These are phyloP conservation scores for Phoronis australis DNA, from an alignment of 2,888 invertebrate species.

Conservation along the genomic window DNA sequence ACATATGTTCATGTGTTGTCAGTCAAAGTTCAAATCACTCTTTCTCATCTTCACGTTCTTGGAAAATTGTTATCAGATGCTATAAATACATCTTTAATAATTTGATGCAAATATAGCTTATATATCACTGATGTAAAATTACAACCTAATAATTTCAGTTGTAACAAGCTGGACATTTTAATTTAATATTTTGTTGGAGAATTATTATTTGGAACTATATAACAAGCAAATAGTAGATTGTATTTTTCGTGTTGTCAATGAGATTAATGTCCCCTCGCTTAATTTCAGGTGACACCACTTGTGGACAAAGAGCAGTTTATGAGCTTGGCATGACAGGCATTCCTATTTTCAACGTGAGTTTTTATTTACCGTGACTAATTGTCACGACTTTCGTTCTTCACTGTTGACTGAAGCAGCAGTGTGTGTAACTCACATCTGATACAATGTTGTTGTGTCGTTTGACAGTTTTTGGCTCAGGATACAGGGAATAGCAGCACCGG, in stretches of 20 bases:
- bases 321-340: conserved; percentile 93
- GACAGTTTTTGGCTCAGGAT: too few species aligned
- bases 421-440: background rate
- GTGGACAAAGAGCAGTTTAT: conserved; percentile 91
- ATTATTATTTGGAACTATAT: conserved; percentile 8
- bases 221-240: conserved; percentile 6
- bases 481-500: background rate
- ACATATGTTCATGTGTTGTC: too few species aligned
- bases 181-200: too few species aligned
- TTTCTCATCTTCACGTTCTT: too few species aligned
- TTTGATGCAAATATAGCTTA: too few species aligned
- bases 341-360: conserved; percentile 80
- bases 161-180: background rate
- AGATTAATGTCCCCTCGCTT: conserved; percentile 2
- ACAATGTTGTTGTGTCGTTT: background rate
- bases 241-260: background rate
- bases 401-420: background rate
- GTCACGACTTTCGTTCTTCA: background rate
- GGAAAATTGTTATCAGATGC: too few species aligned
- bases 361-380: background rate
- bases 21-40: too few species aligned
- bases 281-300: conserved; percentile 76
- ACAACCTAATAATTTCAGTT: too few species aligned
- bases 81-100: too few species aligned
- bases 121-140: too few species aligned